Percentiles rank a stretch among this genome's conserved stretches.
phyloP scores from a whole-genome alignment of 2,797 vertebrate genomes.

The Mormyrus hasselquistii region DNA sequence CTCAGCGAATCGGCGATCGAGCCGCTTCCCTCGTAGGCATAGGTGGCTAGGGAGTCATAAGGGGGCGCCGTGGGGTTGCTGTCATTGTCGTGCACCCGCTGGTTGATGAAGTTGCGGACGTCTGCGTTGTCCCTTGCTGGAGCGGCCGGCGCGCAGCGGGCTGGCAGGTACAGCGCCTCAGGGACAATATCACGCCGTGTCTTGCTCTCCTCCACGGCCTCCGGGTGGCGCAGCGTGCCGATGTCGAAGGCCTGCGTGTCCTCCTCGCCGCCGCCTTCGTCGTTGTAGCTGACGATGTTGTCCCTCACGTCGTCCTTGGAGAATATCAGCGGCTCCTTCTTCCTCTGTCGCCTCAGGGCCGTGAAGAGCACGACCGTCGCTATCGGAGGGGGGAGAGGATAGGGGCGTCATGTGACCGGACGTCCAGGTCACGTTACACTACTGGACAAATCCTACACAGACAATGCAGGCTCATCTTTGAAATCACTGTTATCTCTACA shows the following conservation, averaged over 20 bases:
- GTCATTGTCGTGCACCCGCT: slow-evolving; percentile 84
- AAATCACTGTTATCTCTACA: background rate
- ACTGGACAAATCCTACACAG: background rate
- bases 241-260: slow-evolving; percentile 94
- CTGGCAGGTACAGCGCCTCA: slow-evolving; percentile 60
- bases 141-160: slow-evolving; percentile 47
- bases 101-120: slow-evolving; percentile 86
- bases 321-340: slow-evolving; percentile 89
- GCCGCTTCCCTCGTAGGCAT: slow-evolving; percentile 88
- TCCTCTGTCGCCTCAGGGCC: slow-evolving; percentile 75
- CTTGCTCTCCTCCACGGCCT: slow-evolving; percentile 70
- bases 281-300: slow-evolving; percentile 92
- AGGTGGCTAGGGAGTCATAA: slow-evolving; percentile 93
- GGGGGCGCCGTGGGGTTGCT: slow-evolving; percentile 79
- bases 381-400: slow-evolving; percentile 49
- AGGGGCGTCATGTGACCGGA: background rate
- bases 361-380: slow-evolving; percentile 86
- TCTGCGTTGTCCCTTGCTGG: slow-evolving; percentile 71
- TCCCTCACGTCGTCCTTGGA: slow-evolving; percentile 92
- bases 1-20: slow-evolving; percentile 87
- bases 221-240: slow-evolving; percentile 79
- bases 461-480: background rate
- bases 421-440: background rate
- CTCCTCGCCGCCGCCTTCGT: slow-evolving; percentile 89
- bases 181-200: slow-evolving; percentile 84